Conservation (phyloP, 2,888 invertebrate species). For the Hypselothyrea guttata region DNA sequence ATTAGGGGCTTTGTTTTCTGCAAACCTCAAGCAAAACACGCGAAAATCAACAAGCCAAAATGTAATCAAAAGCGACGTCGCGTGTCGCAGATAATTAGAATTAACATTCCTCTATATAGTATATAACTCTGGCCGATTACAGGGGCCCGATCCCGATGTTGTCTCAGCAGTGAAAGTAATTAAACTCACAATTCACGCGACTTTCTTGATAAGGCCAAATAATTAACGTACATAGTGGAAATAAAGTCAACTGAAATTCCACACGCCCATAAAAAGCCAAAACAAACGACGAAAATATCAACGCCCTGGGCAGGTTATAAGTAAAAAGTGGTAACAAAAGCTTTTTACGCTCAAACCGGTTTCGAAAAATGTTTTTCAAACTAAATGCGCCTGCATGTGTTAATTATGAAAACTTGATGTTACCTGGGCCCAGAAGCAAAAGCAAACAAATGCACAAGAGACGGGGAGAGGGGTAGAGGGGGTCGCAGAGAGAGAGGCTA, state of each 20-base stretch:
- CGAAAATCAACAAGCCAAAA: slow-evolving; percentile 24
- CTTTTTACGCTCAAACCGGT: slow-evolving; percentile 50
- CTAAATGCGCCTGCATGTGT: slow-evolving; percentile 53
- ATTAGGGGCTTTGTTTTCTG: slow-evolving; percentile 26
- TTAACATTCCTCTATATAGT: slow-evolving; percentile 13
- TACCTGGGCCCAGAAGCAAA: slow-evolving; percentile 46
- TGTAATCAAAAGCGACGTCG: slow-evolving; percentile 59
- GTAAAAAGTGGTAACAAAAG: slow-evolving; percentile 25
- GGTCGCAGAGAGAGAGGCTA: too few species aligned
- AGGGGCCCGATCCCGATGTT: slow-evolving; percentile 38
- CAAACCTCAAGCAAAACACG: slow-evolving; percentile 41
- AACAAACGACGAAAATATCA: slow-evolving; percentile 31
- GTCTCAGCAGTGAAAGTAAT: slow-evolving; percentile 71
- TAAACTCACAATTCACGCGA: slow-evolving; percentile 63
- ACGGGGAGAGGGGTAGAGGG: too few species aligned
- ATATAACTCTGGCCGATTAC: slow-evolving; percentile 19
- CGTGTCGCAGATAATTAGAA: slow-evolving; percentile 69
- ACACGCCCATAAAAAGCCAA: slow-evolving; percentile 32
- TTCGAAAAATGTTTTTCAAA: slow-evolving; percentile 58
- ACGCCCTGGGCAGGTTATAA: slow-evolving; percentile 53
- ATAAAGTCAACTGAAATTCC: slow-evolving; percentile 41
- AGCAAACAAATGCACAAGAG: slow-evolving; percentile 51
- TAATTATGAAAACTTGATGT: slow-evolving; percentile 53
- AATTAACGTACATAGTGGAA: slow-evolving; percentile 31
- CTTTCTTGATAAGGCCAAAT: slow-evolving; percentile 31